phyloP scores from a whole-genome alignment of 2,888 invertebrate species.

The Rhagonycha lutea region DNA sequence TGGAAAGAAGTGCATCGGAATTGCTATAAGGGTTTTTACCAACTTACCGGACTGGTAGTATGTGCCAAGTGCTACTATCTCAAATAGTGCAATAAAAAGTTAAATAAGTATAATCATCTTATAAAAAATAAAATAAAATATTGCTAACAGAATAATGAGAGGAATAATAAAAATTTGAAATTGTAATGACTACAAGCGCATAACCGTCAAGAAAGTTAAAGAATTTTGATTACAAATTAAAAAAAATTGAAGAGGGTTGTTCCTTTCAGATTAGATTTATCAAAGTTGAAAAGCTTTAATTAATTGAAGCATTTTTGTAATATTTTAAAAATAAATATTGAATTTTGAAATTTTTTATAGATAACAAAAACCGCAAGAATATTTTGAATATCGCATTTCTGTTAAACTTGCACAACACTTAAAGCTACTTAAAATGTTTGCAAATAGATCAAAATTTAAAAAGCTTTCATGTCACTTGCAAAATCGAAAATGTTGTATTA shows the following conservation, averaged over 20 bases:
- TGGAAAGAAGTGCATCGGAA: not conserved
- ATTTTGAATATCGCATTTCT: not conserved
- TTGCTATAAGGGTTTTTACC: not conserved
- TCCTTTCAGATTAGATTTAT: not conserved
- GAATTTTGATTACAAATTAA: not conserved
- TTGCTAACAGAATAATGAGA: not conserved
- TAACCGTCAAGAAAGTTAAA: not conserved
- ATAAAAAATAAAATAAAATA: not conserved
- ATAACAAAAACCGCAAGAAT: not conserved
- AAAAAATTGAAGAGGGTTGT: not conserved
- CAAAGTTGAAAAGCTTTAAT: not conserved
- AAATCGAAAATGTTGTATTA: not conserved
- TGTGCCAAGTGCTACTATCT: constrained; percentile 27
- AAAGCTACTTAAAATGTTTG: not conserved
- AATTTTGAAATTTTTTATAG: not conserved
- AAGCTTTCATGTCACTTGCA: not conserved
- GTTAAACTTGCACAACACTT: not conserved
- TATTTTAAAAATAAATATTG: not conserved
- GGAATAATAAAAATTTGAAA: not conserved
- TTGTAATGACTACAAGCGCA: not conserved
- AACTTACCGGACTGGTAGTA: constrained; percentile 21
- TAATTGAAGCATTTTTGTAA: not conserved
- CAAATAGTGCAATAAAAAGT: constrained; percentile 23
- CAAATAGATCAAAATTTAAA: not conserved
- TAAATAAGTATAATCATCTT: not conserved